phyloP scores from a whole-genome alignment of 2,888 invertebrate genomes.

The Lasioglossum villosulum region DNA sequence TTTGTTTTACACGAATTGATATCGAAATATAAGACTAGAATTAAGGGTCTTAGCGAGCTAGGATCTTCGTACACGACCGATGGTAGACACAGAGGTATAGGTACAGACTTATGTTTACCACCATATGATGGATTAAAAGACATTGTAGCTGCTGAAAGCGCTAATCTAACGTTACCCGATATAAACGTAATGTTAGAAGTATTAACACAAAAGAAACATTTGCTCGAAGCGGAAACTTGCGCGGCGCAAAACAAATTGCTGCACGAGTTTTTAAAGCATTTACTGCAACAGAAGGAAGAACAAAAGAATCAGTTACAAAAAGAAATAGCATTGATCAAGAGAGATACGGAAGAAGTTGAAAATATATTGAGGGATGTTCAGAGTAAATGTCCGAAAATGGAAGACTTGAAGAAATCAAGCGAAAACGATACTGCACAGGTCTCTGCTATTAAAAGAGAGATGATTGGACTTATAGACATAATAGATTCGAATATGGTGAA shows the following conservation, averaged over 20 bases:
- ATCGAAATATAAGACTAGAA: conserved; percentile 88
- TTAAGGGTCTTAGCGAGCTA: conserved; percentile 84
- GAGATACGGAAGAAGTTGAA: conserved; percentile 90
- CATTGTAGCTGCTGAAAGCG: conserved; percentile 89
- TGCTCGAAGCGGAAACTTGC: conserved; percentile 92
- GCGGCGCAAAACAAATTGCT: conserved; percentile 93
- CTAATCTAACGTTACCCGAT: conserved; percentile 90
- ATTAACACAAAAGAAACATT: conserved; percentile 91
- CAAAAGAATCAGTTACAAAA: conserved; percentile 88
- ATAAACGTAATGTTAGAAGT: conserved; percentile 93
- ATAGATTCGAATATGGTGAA: conserved; percentile 85
- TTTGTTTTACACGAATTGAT: conserved; percentile 93
- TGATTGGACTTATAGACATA: conserved; percentile 86
- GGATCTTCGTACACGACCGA: conserved; percentile 75
- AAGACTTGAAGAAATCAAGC: conserved; percentile 86
- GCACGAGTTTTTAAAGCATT: conserved; percentile 92
- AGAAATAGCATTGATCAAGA: conserved; percentile 91
- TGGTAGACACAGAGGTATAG: conserved; percentile 68
- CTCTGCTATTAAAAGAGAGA: conserved; percentile 86
- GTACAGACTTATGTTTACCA: conserved; percentile 78
- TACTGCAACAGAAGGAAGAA: conserved; percentile 90
- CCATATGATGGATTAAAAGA: conserved; percentile 85
- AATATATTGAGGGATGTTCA: conserved; percentile 87
- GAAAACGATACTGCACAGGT: conserved; percentile 85
- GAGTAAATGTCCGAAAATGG: conserved; percentile 86